Percentiles rank a stretch among this genome's conserved stretches.
Conservation (phyloP, 2,888 invertebrate species). For the Argyresthia goedartella region DNA sequence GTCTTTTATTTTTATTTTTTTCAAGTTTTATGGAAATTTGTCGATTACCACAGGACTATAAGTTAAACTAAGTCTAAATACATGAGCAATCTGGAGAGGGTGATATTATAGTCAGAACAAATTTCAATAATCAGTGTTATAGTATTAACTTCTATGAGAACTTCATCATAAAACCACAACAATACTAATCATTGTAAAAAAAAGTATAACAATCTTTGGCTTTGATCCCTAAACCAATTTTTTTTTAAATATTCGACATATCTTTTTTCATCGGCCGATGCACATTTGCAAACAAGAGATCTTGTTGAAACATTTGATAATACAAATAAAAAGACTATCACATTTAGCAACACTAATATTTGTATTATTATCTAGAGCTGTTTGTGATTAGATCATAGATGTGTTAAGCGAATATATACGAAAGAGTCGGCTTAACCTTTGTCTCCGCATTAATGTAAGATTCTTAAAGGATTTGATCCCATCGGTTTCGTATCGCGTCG, state of each 20-base stretch:
- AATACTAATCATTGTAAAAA: slow-evolving; percentile 60
- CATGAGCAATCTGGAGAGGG: slow-evolving; percentile 68
- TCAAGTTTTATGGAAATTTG: slow-evolving; percentile 53
- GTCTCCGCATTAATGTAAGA: slow-evolving; percentile 60
- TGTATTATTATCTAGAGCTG: slow-evolving; percentile 63
- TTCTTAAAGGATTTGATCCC: slow-evolving; percentile 73
- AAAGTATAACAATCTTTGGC: slow-evolving; percentile 83
- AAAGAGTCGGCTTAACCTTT: slow-evolving; percentile 37
- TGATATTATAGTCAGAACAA: slow-evolving; percentile 53
- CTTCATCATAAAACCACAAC: slow-evolving; percentile 66
- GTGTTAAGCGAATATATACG: neutral
- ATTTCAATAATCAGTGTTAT: slow-evolving; percentile 46
- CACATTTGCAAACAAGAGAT: slow-evolving; percentile 53
- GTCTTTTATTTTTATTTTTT: slow-evolving; percentile 31
- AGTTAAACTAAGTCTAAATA: slow-evolving; percentile 56
- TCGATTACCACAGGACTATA: slow-evolving; percentile 57
- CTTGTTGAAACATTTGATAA: slow-evolving; percentile 47
- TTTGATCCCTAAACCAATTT: slow-evolving; percentile 87
- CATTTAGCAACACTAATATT: slow-evolving; percentile 64
- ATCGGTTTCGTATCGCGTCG: slow-evolving; percentile 64
- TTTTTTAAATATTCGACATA: slow-evolving; percentile 38
- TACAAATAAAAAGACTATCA: slow-evolving; percentile 64
- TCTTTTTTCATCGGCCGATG: slow-evolving; percentile 44
- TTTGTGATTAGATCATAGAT: slow-evolving; percentile 38
- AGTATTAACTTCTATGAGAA: slow-evolving; percentile 57